Conservation (phyloP, 2,888 invertebrate genomes). For the Caenorhabditis zanzibari region DNA sequence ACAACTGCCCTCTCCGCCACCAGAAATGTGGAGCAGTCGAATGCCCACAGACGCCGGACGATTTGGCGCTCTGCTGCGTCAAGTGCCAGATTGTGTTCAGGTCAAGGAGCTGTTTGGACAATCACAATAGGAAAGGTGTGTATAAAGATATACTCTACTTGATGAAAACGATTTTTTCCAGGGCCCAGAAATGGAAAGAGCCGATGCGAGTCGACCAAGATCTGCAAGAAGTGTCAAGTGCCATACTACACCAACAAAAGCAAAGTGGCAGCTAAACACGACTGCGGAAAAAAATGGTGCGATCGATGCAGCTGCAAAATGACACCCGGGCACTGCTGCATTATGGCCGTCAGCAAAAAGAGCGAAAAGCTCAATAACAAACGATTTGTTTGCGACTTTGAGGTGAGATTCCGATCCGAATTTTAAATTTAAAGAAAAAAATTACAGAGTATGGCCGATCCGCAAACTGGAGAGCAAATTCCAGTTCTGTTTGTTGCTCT, state of each 20-base stretch:
- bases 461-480: neutral
- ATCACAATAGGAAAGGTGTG: constrained; percentile 2
- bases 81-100: neutral
- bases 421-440: neutral
- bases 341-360: neutral
- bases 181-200: neutral
- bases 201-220: neutral
- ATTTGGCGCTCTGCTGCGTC: neutral
- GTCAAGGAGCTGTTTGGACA: neutral
- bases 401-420: neutral
- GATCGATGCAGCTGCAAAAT: neutral
- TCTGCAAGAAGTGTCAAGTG: neutral
- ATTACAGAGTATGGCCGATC: constrained; percentile 6
- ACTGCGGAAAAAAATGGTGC: constrained; percentile 13
- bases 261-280: neutral
- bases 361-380: neutral
- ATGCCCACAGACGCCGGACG: neutral
- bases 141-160: neutral
- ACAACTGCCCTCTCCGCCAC: neutral
- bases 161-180: neutral
- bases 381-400: constrained; percentile 4
- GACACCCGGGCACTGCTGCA: neutral
- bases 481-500: constrained; percentile 4
- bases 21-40: neutral
- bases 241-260: constrained; percentile 2